Percentiles rank a stretch among this genome's conserved stretches.
Evolutionary conservation across 2,888 invertebrate species (phyloP).

Genomic region (Lithophane leautieri): DNA sequence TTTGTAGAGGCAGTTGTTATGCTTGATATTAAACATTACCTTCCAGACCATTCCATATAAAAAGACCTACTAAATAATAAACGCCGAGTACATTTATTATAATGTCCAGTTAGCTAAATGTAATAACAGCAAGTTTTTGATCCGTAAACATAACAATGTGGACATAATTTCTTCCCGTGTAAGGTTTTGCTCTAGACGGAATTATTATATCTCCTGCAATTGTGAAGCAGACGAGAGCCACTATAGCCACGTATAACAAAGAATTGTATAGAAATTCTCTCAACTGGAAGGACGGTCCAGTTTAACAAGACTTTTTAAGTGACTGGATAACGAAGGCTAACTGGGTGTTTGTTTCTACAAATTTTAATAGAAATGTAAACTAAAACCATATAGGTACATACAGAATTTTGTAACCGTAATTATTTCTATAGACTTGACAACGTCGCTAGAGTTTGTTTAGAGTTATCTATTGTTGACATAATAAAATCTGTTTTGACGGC

Average conservation of each 20-base stretch:
- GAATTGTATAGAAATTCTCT: constrained; percentile 65
- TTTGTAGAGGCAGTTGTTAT: constrained; percentile 32
- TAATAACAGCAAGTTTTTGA: constrained; percentile 52
- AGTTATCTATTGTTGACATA: constrained; percentile 28
- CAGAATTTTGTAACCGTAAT: constrained; percentile 23
- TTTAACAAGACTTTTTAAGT: constrained; percentile 67
- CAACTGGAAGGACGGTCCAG: constrained; percentile 63
- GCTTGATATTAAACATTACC: constrained; percentile 41
- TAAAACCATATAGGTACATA: constrained; percentile 16
- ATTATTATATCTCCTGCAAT: constrained; percentile 64
- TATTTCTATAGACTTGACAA: constrained; percentile 31
- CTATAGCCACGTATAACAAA: constrained; percentile 62
- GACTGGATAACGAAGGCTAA: constrained; percentile 66
- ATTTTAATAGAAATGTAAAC: constrained; percentile 52
- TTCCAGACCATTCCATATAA: constrained; percentile 21
- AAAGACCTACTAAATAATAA: constrained; percentile 36
- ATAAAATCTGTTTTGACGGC: constrained; percentile 23
- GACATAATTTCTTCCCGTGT: constrained; percentile 56
- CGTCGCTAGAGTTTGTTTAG: constrained; percentile 10
- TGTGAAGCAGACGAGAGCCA: constrained; percentile 61
- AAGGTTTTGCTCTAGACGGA: constrained; percentile 50
- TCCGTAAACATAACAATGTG: constrained; percentile 54
- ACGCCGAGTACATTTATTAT: constrained; percentile 38
- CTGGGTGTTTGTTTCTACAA: constrained; percentile 58
- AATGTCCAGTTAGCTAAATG: constrained; percentile 47